Conservation (phyloP, 2,113 vertebrate genomes). For the Perca fluviatilis region DNA sequence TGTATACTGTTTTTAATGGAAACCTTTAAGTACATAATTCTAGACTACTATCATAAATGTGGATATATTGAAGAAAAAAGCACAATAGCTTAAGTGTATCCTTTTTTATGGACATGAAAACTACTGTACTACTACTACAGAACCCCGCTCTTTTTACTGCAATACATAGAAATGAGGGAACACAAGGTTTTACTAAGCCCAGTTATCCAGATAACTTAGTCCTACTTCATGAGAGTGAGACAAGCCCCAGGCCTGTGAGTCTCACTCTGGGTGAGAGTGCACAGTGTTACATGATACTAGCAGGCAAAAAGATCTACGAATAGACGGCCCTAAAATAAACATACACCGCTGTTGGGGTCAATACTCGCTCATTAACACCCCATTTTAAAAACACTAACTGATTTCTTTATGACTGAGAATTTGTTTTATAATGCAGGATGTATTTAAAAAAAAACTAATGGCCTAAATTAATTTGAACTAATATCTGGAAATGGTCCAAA, state of each 20-base stretch:
- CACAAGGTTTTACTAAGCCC: neutral
- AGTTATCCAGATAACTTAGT: neutral
- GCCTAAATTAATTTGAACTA: neutral
- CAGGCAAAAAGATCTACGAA: constrained; percentile 65
- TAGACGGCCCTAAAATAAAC: constrained; percentile 77
- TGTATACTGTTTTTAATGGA: neutral
- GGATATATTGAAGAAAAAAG: constrained; percentile 1
- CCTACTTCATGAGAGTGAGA: constrained; percentile 2
- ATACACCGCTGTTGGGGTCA: constrained; percentile 8
- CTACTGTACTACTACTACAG: neutral
- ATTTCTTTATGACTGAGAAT: neutral
- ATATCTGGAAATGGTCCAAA: neutral
- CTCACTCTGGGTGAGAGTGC: constrained; percentile 65
- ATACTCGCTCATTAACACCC: constrained; percentile 4
- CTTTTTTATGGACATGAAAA: neutral
- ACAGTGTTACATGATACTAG: constrained; percentile 71
- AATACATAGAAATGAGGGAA: neutral
- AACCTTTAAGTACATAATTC: neutral
- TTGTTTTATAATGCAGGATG: neutral
- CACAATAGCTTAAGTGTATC: neutral
- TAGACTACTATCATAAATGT: neutral
- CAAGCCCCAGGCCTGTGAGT: neutral
- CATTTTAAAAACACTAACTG: neutral
- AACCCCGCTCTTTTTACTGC: neutral
- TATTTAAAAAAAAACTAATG: neutral